These are phyloP conservation scores for Pseudomugil gertrudae DNA, from an alignment of 2,797 vertebrate species.

Conservation along the genomic window DNA sequence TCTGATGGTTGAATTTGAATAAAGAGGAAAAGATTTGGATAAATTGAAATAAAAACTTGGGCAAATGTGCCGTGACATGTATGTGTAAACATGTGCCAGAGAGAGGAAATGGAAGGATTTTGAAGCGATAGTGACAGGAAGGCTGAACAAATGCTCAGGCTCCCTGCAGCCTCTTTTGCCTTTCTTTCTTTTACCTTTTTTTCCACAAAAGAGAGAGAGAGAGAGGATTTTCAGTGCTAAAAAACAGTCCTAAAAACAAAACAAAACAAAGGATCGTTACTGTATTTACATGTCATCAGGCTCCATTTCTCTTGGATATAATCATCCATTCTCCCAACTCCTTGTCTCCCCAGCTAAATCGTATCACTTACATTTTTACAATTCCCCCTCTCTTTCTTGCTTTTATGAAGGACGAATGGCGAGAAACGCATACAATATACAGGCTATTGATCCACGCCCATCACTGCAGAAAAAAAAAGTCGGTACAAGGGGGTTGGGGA, in stretches of 20 bases:
- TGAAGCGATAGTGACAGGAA: slow-evolving; percentile 52
- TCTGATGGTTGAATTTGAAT: slow-evolving; percentile 64
- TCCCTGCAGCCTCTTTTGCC: background rate
- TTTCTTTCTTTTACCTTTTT: slow-evolving; percentile 2
- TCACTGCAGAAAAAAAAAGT: slow-evolving; percentile 83
- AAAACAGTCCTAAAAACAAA: slow-evolving; percentile 18
- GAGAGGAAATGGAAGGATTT: slow-evolving; percentile 25
- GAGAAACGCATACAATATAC: slow-evolving; percentile 86
- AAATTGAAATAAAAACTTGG: slow-evolving; percentile 56
- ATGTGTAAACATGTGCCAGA: slow-evolving; percentile 34
- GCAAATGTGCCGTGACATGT: slow-evolving; percentile 65
- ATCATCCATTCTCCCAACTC: slow-evolving; percentile 16
- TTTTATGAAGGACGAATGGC: slow-evolving; percentile 79
- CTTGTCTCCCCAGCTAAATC: slow-evolving; percentile 47
- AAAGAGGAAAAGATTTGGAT: slow-evolving; percentile 52
- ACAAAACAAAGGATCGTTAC: slow-evolving; percentile 2
- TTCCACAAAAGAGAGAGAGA: too few species aligned
- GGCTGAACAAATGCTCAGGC: slow-evolving; percentile 36
- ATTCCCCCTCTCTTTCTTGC: slow-evolving; percentile 58
- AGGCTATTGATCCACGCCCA: slow-evolving; percentile 87
- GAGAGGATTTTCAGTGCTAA: slow-evolving; percentile 11
- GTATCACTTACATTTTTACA: slow-evolving; percentile 71
- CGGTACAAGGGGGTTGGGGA: slow-evolving; percentile 75
- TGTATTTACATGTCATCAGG: slow-evolving; percentile 45
- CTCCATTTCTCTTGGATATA: slow-evolving; percentile 23